Evolutionary conservation across 2,888 invertebrate genomes (phyloP).

Genomic region (Pseudolycoriella hygida): DNA sequence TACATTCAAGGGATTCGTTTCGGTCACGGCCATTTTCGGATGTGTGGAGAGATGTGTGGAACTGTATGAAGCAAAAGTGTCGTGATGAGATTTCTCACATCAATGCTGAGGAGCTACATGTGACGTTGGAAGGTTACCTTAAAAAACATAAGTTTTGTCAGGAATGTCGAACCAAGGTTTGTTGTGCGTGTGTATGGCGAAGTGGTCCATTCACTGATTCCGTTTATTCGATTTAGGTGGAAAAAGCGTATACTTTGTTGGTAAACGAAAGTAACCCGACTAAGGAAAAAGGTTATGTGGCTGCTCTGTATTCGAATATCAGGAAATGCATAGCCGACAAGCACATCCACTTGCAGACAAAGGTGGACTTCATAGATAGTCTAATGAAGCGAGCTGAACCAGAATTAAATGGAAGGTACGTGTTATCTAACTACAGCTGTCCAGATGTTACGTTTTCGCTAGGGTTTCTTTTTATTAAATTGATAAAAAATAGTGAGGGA

Average conservation of each 20-base stretch:
- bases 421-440: too few relatives aligned
- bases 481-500: too few relatives aligned
- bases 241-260: conserved; percentile 69
- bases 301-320: conserved; percentile 71
- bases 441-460: background rate
- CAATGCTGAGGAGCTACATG: conserved; percentile 66
- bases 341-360: conserved; percentile 74
- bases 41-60: conserved; percentile 72
- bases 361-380: conserved; percentile 75
- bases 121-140: conserved; percentile 76
- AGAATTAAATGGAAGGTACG: conserved; percentile 71
- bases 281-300: conserved; percentile 79
- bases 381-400: conserved; percentile 83
- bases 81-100: conserved; percentile 74
- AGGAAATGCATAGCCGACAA: conserved; percentile 70
- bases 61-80: conserved; percentile 63
- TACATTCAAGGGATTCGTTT: conserved; percentile 82
- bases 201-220: too few relatives aligned
- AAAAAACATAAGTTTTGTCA: conserved; percentile 87
- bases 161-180: conserved; percentile 83
- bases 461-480: background rate
- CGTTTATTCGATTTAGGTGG: conserved; percentile 31
- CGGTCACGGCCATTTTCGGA: conserved; percentile 52
- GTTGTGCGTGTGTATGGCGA: too few relatives aligned
- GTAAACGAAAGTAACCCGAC: conserved; percentile 68